These are phyloP conservation scores for Heterodera carotae DNA, from an alignment of 1,140 invertebrate species.

Conservation along the genomic window DNA sequence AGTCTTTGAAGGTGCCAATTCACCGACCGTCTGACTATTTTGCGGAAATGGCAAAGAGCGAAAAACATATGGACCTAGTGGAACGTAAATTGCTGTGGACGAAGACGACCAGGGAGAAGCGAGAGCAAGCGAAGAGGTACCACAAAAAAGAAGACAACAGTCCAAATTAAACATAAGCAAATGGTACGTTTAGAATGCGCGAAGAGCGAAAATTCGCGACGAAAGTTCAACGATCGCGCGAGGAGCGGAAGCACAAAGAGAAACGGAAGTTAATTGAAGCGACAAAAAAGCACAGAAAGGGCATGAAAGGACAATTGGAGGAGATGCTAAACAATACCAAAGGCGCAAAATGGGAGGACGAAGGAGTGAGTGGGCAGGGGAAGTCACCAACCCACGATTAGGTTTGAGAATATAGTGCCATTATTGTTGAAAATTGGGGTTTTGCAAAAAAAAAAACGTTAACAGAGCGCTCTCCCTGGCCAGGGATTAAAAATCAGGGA, in stretches of 20 bases:
- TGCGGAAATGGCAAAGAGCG: slow-evolving; percentile 97
- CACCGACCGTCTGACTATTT: slow-evolving; percentile 86
- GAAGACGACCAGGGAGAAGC: slow-evolving; percentile 1
- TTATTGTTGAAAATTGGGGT: too few species aligned
- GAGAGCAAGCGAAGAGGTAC: slow-evolving; percentile 13
- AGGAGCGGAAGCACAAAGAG: slow-evolving; percentile 78
- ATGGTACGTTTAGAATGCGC: slow-evolving; percentile 82
- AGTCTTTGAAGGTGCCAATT: slow-evolving; percentile 46
- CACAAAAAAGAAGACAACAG: neutral
- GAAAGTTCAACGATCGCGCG: slow-evolving; percentile 77
- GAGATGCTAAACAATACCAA: slow-evolving; percentile 61
- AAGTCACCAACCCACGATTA: too few species aligned
- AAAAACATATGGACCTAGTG: slow-evolving; percentile 93
- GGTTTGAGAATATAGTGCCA: too few species aligned
- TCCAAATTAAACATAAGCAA: slow-evolving; percentile 66
- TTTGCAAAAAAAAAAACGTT: too few species aligned
- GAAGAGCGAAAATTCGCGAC: slow-evolving; percentile 86
- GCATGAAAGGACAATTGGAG: slow-evolving; percentile 65
- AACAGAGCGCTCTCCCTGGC: too few species aligned
- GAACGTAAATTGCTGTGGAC: slow-evolving; percentile 42
- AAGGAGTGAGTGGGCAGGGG: neutral
- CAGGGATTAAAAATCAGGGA: neutral
- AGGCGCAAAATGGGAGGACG: slow-evolving; percentile 66
- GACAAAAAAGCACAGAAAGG: slow-evolving; percentile 68
- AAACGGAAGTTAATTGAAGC: slow-evolving; percentile 71